Conservation (phyloP, 2,888 invertebrate genomes). For the Crematogaster levior region DNA sequence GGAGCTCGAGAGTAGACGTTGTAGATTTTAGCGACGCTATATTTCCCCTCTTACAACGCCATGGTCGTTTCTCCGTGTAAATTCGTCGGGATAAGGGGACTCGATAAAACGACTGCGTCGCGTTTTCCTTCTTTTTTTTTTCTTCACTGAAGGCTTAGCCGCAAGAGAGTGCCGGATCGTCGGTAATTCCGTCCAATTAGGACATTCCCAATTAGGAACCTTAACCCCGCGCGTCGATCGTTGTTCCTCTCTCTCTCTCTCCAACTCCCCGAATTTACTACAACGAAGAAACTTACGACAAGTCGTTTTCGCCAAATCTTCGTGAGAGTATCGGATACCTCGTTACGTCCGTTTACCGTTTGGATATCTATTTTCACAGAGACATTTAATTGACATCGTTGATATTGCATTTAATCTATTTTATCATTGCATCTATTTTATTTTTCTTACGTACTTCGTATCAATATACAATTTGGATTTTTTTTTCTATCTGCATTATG, state of each 20-base stretch:
- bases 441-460: neutral
- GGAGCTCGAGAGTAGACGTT: constrained; percentile 34
- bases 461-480: neutral
- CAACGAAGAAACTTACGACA: constrained; percentile 52
- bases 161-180: constrained; percentile 72
- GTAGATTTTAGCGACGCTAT: constrained; percentile 61
- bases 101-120: constrained; percentile 73
- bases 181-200: constrained; percentile 78
- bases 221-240: constrained; percentile 48
- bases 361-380: neutral
- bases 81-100: constrained; percentile 70
- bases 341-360: constrained; percentile 4
- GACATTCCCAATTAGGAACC: constrained; percentile 76
- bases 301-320: constrained; percentile 54
- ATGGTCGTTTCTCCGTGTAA: constrained; percentile 66
- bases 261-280: constrained; percentile 35
- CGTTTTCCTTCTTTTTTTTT: constrained; percentile 59
- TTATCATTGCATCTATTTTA: too few species aligned
- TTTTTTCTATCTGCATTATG: neutral
- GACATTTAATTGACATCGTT: neutral
- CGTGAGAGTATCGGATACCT: constrained; percentile 10
- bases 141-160: constrained; percentile 69
- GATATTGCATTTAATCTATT: neutral
- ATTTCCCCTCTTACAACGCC: constrained; percentile 49
- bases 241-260: constrained; percentile 53